Evolutionary conservation across 2,113 vertebrate genomes (phyloP).

Genomic region (Halcyon malimbica): DNA sequence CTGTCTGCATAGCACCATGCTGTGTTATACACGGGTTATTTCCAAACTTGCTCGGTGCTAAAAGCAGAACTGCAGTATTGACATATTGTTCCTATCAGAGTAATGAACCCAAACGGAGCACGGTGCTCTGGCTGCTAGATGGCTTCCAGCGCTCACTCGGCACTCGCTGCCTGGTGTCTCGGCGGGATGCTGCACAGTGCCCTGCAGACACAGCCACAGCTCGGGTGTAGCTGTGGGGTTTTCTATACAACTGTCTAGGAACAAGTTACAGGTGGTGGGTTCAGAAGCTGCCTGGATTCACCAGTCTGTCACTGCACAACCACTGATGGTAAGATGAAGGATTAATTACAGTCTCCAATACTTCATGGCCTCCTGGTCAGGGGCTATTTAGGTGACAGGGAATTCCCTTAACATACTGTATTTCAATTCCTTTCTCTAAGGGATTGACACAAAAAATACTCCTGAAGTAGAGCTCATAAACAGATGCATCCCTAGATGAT

Average conservation of each 20-base stretch:
- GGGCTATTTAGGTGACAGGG: neutral
- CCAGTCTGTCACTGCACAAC: neutral
- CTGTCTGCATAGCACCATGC: fast-evolving
- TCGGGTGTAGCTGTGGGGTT: neutral
- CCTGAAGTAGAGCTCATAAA: neutral
- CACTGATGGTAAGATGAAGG: neutral
- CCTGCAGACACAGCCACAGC: neutral
- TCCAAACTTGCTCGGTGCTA: neutral
- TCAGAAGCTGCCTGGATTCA: neutral
- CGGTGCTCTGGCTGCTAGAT: neutral
- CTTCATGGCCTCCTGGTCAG: neutral
- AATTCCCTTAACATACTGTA: neutral
- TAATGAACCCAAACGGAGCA: neutral
- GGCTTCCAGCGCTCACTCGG: neutral
- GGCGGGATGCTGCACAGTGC: neutral
- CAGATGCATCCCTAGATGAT: neutral
- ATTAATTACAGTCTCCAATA: neutral
- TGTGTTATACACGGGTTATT: fast-evolving
- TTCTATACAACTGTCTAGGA: neutral
- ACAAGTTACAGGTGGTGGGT: neutral
- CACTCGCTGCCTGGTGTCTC: neutral
- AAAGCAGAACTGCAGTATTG: neutral
- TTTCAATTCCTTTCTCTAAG: neutral
- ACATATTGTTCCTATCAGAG: neutral
- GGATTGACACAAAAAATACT: neutral